Base-by-base conservation (phyloP, 1,140 invertebrate genomes). In the Antheraea pernyi region DNA sequence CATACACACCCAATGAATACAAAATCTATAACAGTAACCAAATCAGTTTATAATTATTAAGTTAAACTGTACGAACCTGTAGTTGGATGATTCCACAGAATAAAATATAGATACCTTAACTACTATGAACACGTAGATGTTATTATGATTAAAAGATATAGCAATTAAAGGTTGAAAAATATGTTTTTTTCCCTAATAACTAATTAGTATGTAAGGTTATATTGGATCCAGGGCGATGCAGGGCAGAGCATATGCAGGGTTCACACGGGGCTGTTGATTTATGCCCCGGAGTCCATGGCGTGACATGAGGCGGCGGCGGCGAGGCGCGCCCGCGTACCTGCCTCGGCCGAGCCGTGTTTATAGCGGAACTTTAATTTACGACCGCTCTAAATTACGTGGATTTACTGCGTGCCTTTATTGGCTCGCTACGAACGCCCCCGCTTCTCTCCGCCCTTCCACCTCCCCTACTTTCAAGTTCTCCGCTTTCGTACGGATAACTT, bases 321-420 rank as follows among this genome's bases (percentile, higher is more conserved):
- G 79, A 70, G 80, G 74, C 76, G 78, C 72, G 78, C 76, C 78
- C 83, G 83, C 77, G 81, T 81, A 82, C 80, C 79, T 80, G 78
- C 79, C 76, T 76, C 69, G 71, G 72, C 79, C 78, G 78, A 80
- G 75, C 68, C 79, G 80, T 79, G 77, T 90, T 90, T 91, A 91
- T 88, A 91, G 89, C 86, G 82, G 88, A 88, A 91, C 88, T 87
- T 81, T 89, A 87, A 91, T 91, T 89, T 91, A 91, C 75, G 74
- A 80, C 83, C 79, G 87, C 88, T 86, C 89, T 90, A 91, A 91
- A 91, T 91, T 88, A 90, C 88, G 86, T 88, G 85, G 87, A 90
- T 90, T 90, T 90, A 90, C 86, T 85, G 88, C 86, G 81, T 74
- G 85, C 81, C 83, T 91, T 91, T 91, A 90, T 91, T 90, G 89